Base-by-base conservation (phyloP, 2,888 invertebrate genomes). In the Cataglyphis albicans region DNA sequence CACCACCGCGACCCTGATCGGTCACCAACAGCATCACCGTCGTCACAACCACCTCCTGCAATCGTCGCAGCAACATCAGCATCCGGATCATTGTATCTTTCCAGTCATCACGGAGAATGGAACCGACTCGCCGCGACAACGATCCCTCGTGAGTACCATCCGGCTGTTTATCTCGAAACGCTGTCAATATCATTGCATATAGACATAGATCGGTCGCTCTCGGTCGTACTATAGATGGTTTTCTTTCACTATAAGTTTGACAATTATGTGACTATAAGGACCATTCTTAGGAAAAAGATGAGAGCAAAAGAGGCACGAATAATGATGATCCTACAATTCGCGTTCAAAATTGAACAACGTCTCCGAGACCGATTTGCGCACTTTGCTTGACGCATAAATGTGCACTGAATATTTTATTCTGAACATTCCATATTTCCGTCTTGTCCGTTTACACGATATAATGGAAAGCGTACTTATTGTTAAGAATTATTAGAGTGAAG, bases 21-120 rank as follows among this genome's bases (percentile, higher is more conserved):
- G 75, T 85, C 88, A 80, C 59, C 87, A 88, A 57, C 88, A 89
- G 78, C 88, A 89, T 48, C 87, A 89, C 32, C 87, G 85, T 83
- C 88, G 86, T 72, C 83, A 88, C 72, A 89, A 90, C 76, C 70
- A 87, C 52, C 85, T 87, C 73, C 89, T 90, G 68, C 89, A 90
- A 44, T 89, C 88, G 70, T 86, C 88, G 55, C 88, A 90, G 48
- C 87, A 86, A 68, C 86, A 90, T 80, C 87, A 87, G 82, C 87
- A 89, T 88, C 93, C 94, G 95, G 94, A 95, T 95, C 91, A 95
- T 95, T 94, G 95, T 94, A 95, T 95, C 94, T 96, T 96, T 93
- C 96, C 96, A 91, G 95, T 96, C 95, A 96, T 96, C 96, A 96
- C 96, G 95, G 96, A 96, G 95, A 96, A 96, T 94, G 95, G 94